Evolutionary conservation across 1,140 invertebrate genomes (phyloP).

Genomic region (Caenorhabditis inopinata): DNA sequence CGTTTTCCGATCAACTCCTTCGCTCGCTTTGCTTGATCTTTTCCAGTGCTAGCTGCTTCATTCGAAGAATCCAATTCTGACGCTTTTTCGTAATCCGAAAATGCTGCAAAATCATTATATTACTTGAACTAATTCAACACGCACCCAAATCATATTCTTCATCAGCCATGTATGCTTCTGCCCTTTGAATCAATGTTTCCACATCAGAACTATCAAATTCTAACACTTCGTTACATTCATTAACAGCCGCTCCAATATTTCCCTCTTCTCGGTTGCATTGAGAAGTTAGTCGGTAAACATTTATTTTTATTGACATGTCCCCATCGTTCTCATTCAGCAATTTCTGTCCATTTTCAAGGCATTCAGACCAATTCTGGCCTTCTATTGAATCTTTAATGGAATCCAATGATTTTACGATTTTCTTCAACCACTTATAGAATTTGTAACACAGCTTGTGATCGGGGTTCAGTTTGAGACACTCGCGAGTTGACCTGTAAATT

Average conservation of each 20-base stretch:
- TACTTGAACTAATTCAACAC: constrained; percentile 54
- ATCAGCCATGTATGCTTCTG: constrained; percentile 83
- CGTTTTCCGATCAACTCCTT: constrained; percentile 87
- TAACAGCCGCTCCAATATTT: constrained; percentile 72
- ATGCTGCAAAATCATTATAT: constrained; percentile 72
- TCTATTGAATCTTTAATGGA: constrained; percentile 68
- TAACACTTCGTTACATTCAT: constrained; percentile 79
- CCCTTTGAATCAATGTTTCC: constrained; percentile 82
- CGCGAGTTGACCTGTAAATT: constrained; percentile 79
- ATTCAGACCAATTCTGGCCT: constrained; percentile 75
- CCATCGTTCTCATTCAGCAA: constrained; percentile 76
- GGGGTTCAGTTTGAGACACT: constrained; percentile 94
- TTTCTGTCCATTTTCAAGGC: constrained; percentile 76
- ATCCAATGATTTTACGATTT: constrained; percentile 77
- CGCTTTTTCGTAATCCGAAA: constrained; percentile 82
- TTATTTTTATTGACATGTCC: constrained; percentile 76
- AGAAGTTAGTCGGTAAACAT: constrained; percentile 71
- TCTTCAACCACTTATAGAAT: constrained; percentile 95
- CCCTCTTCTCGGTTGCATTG: constrained; percentile 69
- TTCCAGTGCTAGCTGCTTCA: constrained; percentile 82
- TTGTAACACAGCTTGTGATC: constrained; percentile 93
- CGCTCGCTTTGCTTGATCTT: constrained; percentile 84
- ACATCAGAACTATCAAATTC: constrained; percentile 75
- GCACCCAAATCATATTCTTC: constrained; percentile 89
- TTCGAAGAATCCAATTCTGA: constrained; percentile 79